Base-by-base conservation (phyloP, 1,140 invertebrate genomes). In the Zaprionus vittiger region DNA sequence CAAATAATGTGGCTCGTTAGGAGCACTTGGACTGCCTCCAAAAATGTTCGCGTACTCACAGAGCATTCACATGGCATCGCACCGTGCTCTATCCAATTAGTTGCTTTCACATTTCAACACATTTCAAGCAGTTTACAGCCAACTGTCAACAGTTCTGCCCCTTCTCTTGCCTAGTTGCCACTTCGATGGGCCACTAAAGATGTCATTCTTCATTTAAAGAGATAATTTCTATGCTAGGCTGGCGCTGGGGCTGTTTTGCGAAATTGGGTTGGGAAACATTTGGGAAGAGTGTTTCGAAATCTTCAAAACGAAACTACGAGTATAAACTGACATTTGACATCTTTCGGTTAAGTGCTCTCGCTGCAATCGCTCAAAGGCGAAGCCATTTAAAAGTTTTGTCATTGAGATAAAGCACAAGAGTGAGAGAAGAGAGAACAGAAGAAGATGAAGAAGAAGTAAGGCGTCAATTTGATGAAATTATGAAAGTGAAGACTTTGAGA, bases 191-290 rank as follows among this genome's bases (percentile, higher is more conserved):
- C 80, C 68, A 82, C 82, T 85, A 57, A 86, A 86, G 63, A 67
- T 87, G 83, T 89, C 83, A 87, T 69, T 87, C 83, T 87, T 87
- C 83, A 89, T 87, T 83, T 80, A 73, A 71, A 74, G 52, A 79
- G 77, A 81, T 87, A 77, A 87, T 86, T 87, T 83, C 60, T 73
- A 80, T 77, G 62, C 73, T 72, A 49, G 67, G 24, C 38, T 15
- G 6, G 1, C 6, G n/a, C 22, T n/a, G 9, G 17, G 54, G 54
- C 20, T 28, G 28, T 44, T 72, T 65, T 72, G 69, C 68, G 62
- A 77, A 72, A 77, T 74, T 57, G 41, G 41, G 68, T 74, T 68
- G 64, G 22, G 34, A 7, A 67, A 68, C 56, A 68, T 60, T 73
- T 66, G 17, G 17, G 20, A 37, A 37, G 47, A 66, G 26, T 34